Conservation (phyloP, 35 echinoderm and acorn worm genomes). For the Holothuria glaberrima region DNA sequence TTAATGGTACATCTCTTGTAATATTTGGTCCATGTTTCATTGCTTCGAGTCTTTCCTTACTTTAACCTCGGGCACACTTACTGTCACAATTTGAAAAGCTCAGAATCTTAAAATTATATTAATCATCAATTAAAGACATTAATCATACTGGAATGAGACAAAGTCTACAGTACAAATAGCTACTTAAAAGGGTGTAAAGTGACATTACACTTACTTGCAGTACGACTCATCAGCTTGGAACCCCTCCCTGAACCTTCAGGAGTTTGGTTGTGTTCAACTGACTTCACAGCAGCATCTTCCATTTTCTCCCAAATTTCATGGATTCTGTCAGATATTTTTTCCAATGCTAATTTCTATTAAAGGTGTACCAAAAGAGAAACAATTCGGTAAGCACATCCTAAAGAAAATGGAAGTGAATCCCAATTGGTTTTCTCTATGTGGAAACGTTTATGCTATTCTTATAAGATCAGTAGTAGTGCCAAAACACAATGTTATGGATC, state of each 20-base stretch:
- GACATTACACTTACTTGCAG: conserved; percentile 79
- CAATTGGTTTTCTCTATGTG: too few species aligned
- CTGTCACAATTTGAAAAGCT: too few species aligned
- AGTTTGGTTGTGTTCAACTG: conserved; percentile 67
- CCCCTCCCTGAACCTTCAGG: conserved; percentile 38
- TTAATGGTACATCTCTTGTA: too few species aligned
- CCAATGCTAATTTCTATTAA: conserved; percentile 89
- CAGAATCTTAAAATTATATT: too few species aligned
- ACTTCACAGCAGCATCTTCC: conserved; percentile 85
- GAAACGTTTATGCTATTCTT: too few species aligned
- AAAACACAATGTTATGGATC: too few species aligned
- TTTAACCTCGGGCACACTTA: too few species aligned
- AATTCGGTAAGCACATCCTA: neutral
- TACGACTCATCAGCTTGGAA: conserved; percentile 52
- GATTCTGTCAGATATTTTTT: conserved; percentile 87
- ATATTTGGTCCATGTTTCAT: too few species aligned
- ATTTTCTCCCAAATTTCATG: conserved; percentile 97
- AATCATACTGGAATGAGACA: neutral
- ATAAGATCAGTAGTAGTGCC: too few species aligned
- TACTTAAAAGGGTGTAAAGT: neutral
- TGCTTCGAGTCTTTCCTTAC: too few species aligned
- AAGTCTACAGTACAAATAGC: neutral
- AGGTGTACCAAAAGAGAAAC: neutral
- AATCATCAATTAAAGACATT: too few species aligned
- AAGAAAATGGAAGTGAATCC: too few species aligned